phyloP scores from a whole-genome alignment of 2,797 vertebrate species.

The Danio kyathit region DNA sequence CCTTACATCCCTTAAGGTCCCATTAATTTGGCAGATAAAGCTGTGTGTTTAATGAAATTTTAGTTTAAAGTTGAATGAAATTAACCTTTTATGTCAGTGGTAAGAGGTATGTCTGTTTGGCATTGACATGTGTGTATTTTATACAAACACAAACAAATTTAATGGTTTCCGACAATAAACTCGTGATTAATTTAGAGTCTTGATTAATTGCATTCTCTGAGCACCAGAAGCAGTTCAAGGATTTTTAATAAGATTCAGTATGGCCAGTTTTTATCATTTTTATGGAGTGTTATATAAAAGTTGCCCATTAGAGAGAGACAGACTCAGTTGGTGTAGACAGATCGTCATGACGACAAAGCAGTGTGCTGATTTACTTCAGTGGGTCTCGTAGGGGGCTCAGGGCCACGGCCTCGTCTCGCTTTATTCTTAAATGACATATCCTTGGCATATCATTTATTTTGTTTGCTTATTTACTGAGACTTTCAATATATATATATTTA shows the following conservation, averaged over 20 bases:
- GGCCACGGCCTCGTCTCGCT: constrained; percentile 11
- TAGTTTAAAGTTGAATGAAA: too few species aligned
- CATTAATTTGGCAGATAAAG: too few species aligned
- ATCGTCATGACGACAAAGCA: constrained; percentile 34
- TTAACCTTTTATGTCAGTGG: too few species aligned
- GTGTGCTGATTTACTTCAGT: constrained; percentile 26
- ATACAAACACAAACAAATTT: background rate
- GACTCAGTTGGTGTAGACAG: constrained; percentile 11
- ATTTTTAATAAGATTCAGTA: background rate
- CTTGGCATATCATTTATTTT: background rate
- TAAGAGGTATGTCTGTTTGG: background rate
- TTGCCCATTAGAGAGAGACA: constrained; percentile 26
- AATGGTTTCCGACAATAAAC: constrained; percentile 2
- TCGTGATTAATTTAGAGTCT: background rate
- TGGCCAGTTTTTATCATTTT: constrained; percentile 13
- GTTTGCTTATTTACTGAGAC: background rate
- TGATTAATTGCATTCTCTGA: background rate
- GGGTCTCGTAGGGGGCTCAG: background rate
- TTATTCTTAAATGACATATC: background rate
- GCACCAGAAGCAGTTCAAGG: background rate
- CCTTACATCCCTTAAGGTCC: too few species aligned
- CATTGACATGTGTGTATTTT: background rate
- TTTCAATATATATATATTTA: background rate
- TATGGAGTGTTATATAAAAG: constrained; percentile 39
- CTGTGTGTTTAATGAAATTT: too few species aligned